Base-by-base conservation (phyloP, 2,888 invertebrate genomes). In the Dolomedes plantarius region DNA sequence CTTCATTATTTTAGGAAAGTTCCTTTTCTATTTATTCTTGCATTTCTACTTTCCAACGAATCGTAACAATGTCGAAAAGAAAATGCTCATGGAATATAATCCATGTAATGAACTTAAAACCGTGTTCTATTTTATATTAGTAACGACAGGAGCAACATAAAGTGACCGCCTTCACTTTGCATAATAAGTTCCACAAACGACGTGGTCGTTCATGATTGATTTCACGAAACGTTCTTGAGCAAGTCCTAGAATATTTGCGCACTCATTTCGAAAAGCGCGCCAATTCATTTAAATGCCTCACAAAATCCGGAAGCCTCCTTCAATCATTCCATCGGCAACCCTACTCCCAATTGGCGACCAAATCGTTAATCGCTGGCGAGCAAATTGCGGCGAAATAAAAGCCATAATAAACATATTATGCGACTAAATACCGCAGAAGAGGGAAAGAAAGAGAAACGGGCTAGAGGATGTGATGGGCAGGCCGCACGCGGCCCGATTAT, bases 321-420 rank as follows among this genome's bases (percentile, higher is more conserved):
- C 23, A 56, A 56, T 56, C 56, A 56, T 23, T 11, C 56, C 9
- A 23, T 23, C 5, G 13, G 56, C 56, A 56, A 72, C 31, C 56
- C 46, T 62, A 46, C 9, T n/a, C 28, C n/a, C 13, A 19, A 32
- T 83, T 83, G 82, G 82, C 71, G 75, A 31, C 41, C 64, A 27
- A 50, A 65, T 36, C n/a, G 46, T 83, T 83, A 83, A 83, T 83
- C 62, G 76, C 64, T 75, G 76, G 64, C 65, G 82, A 82, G 65
- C 76, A 76, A 76, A 76, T 82, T 76, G 69, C 62, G 9, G 72
- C 76, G 31, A 36, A 76, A 82, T 76, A 46, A 46, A 69, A 82
- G 75, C 76, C 46, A 65, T 82, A 76, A 82, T 82, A 82, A 82
- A 82, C 82, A 71, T 82, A 82, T 82, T 82, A 82, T 82, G 69